Base-by-base conservation (phyloP, 2,888 invertebrate species). In the Pocota personata region DNA sequence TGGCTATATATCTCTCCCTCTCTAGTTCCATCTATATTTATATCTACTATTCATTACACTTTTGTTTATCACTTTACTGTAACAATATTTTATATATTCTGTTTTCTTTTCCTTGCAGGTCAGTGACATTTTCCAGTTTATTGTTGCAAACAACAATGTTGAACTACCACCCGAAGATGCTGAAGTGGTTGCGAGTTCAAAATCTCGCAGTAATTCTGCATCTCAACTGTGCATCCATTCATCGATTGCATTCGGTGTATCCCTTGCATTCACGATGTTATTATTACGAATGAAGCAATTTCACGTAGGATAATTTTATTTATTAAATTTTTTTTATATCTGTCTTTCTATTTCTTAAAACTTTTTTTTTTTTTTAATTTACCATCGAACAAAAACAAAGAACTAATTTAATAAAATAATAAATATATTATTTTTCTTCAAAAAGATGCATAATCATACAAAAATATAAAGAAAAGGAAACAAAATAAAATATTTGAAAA, bases 61-160 rank as follows among this genome's bases (percentile, higher is more conserved):
- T n/a, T n/a, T n/a, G n/a, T n/a, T n/a, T n/a, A n/a, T n/a, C n/a
- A n/a, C n/a, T n/a, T n/a, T n/a, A 1, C 1, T 37, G 10, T n/a
- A 37, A 8, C 2, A 12, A 12, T 12, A 12, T 52, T 21, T 27
- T 16, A n/a, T n/a, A n/a, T n/a, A 10, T 14, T 52, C 16, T 62
- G 1, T 48, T 19, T 24, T 19, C 21, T 5, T 40, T 10, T 37
- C 37, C 14, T 91, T 91, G 0, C 93, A 95, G 95, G 95, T 95
- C 69, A 95, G 95, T 90, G 95, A 95, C 90, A 94, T 95, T 87
- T 95, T 95, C 93, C 95, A 95, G 91, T 96, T 96, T 92, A 95
- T 92, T 80, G 92, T 92, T 82, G 92, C 92, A 83, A 91, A 88
- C 89, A 91, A 89, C 79, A 90, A 89, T 87, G 88, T 90, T 88